Evolutionary conservation across 30 jellyfish, hydroid and myxozoan species (phyloP).

Genomic region (Mastigias papua): DNA sequence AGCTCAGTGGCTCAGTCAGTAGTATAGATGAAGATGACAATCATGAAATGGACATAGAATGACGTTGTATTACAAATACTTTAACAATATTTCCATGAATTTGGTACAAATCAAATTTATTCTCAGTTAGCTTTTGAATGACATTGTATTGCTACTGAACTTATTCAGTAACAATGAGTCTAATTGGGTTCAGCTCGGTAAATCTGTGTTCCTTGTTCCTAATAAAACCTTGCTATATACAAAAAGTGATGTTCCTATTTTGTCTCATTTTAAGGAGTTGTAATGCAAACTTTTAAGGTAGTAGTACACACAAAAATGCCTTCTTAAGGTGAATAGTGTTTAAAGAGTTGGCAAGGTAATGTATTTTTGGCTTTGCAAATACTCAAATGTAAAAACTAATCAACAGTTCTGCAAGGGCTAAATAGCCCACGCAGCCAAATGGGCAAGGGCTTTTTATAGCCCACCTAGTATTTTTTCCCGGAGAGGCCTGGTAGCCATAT

Average conservation of each 20-base stretch:
- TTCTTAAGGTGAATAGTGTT: not conserved
- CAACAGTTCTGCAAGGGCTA: not conserved
- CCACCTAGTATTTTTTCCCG: not conserved
- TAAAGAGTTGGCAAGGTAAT: not conserved
- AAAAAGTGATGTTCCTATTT: no score
- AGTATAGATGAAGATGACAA: conserved; percentile 7
- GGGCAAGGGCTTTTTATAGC: not conserved
- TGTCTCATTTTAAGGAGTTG: no score
- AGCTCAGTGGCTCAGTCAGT: conserved; percentile 17
- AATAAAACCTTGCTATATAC: not conserved
- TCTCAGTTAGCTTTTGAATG: not conserved
- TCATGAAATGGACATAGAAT: conserved; percentile 29
- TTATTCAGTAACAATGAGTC: not conserved
- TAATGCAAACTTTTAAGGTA: not conserved
- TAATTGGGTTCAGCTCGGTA: not conserved
- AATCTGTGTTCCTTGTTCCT: not conserved
- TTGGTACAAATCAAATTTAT: not conserved
- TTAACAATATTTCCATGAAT: not conserved
- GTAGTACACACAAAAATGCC: not conserved
- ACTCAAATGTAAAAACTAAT: not conserved
- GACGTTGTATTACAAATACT: conserved; percentile 14
- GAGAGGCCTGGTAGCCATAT: not conserved
- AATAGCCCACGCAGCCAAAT: not conserved
- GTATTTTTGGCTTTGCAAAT: not conserved
- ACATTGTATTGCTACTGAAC: not conserved